These are phyloP conservation scores for Podotricha telesiphe DNA, from an alignment of 2,888 invertebrate species.

Conservation along the genomic window DNA sequence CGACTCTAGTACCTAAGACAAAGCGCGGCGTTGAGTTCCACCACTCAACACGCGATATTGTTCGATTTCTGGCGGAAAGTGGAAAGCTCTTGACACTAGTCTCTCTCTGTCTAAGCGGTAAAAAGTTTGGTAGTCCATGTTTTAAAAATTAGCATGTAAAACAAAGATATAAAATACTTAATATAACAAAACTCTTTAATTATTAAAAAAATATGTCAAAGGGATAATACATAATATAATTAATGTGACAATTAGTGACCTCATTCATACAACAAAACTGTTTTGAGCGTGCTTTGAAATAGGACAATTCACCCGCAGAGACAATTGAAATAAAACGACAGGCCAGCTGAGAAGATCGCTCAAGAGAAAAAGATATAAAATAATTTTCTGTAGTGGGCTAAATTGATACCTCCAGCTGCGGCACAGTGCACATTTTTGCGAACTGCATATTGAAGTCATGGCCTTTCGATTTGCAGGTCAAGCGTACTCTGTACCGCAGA, in stretches of 20 bases:
- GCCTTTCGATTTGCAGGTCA: constrained; percentile 61
- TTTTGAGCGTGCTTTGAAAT: constrained; percentile 70
- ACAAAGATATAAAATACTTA: too few relatives aligned
- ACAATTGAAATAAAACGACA: constrained; percentile 78
- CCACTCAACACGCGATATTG: too few relatives aligned
- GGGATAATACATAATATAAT: neutral
- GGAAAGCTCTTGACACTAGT: too few relatives aligned
- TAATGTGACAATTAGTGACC: neutral
- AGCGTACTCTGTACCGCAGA: constrained; percentile 63
- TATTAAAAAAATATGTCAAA: too few relatives aligned
- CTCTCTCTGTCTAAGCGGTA: too few relatives aligned
- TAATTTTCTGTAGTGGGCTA: constrained; percentile 46
- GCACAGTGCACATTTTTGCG: constrained; percentile 55
- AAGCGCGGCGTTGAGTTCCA: too few relatives aligned
- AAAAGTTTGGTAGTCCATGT: too few relatives aligned
- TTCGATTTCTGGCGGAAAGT: too few relatives aligned
- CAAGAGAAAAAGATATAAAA: constrained; percentile 52
- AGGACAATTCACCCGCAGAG: constrained; percentile 78
- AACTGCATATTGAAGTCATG: constrained; percentile 46
- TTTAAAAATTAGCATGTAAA: too few relatives aligned
- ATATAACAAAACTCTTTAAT: too few relatives aligned
- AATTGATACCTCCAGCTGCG: constrained; percentile 59
- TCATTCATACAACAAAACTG: constrained; percentile 65
- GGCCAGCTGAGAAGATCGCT: constrained; percentile 47
- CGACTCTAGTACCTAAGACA: too few relatives aligned